Conservation (phyloP, 2,888 invertebrate genomes). For the Muschampia plurimacula region DNA sequence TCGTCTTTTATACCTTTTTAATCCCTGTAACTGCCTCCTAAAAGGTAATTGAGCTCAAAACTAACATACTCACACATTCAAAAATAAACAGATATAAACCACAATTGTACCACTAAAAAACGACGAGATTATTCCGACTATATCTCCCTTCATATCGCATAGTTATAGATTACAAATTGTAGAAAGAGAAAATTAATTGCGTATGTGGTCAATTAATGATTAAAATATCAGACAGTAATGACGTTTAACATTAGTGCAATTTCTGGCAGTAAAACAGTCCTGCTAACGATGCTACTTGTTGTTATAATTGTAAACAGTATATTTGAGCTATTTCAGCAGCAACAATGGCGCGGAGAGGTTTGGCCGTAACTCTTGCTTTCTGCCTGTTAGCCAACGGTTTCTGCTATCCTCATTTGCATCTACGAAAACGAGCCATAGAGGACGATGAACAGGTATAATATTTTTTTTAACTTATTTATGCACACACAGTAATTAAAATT, state of each 20-base stretch:
- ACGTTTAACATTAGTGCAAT: slow-evolving; percentile 2
- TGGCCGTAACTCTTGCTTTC: slow-evolving; percentile 55
- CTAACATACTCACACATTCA: background rate
- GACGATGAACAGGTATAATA: slow-evolving; percentile 53
- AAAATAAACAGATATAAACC: background rate
- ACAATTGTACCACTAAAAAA: background rate
- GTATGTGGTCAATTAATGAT: background rate
- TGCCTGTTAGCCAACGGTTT: slow-evolving; percentile 62
- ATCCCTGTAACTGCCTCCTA: too few species aligned
- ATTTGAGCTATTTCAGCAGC: slow-evolving; percentile 48
- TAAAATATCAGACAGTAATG: background rate
- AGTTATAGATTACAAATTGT: background rate
- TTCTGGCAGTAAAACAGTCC: slow-evolving; percentile 4
- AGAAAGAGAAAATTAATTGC: background rate
- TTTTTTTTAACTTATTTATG: background rate
- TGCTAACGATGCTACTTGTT: slow-evolving; percentile 22
- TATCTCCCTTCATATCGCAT: background rate
- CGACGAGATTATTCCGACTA: background rate
- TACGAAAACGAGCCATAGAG: slow-evolving; percentile 48
- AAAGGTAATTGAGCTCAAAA: too few species aligned
- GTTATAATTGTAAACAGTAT: background rate
- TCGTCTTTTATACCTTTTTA: too few species aligned
- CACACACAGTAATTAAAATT: too few species aligned
- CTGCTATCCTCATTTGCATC: slow-evolving; percentile 54
- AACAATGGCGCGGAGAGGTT: slow-evolving; percentile 60